Evolutionary conservation across 2,797 vertebrate genomes (phyloP).

Genomic region (Vultur gryphus): DNA sequence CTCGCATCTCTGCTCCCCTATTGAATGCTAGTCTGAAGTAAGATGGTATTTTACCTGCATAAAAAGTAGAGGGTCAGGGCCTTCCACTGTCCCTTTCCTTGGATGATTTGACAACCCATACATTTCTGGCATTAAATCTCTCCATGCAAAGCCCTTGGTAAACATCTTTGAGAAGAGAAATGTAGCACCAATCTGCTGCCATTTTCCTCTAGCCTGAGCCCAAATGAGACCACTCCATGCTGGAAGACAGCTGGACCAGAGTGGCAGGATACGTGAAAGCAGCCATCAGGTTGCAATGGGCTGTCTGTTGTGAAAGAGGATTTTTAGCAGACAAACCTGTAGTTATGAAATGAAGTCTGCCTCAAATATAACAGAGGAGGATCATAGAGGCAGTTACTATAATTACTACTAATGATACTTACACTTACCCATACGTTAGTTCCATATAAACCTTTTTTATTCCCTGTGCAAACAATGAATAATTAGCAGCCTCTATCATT

Average conservation of each 20-base stretch:
- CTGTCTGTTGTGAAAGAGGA: constrained; percentile 28
- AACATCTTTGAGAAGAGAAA: fast-evolving
- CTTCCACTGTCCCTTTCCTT: background rate
- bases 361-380: constrained; percentile 29
- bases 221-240: background rate
- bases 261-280: background rate
- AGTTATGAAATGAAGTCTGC: constrained; percentile 27
- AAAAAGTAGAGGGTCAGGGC: no score
- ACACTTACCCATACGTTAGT: background rate
- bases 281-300: background rate
- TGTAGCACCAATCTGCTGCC: fast-evolving
- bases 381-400: constrained; percentile 39
- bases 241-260: background rate
- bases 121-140: background rate
- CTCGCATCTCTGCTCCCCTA: background rate
- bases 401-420: constrained; percentile 38
- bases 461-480: constrained; percentile 21
- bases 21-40: no score
- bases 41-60: background rate
- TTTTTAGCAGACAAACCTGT: constrained; percentile 34
- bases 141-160: background rate
- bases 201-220: fast-evolving
- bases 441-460: constrained; percentile 18
- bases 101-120: background rate
- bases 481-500: background rate